phyloP scores from a whole-genome alignment of 1,140 invertebrate species.

The Bemisia tabaci region DNA sequence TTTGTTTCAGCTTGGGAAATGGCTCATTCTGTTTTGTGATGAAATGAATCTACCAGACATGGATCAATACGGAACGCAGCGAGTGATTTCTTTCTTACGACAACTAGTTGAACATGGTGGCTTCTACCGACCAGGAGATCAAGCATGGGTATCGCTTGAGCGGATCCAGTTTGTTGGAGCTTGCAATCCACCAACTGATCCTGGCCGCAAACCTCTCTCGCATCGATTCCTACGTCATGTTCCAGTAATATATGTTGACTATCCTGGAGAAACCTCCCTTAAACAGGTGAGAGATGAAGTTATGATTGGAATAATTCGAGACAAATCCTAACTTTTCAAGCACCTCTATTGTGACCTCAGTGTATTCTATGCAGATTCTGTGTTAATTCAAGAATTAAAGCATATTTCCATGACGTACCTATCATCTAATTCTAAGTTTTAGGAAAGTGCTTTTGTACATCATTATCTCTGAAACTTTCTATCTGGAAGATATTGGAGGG shows the following conservation, averaged over 20 bases:
- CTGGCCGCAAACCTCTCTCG: conserved; percentile 92
- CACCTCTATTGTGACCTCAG: too few relatives aligned
- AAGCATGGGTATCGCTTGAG: conserved; percentile 93
- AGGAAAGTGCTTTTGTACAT: too few relatives aligned
- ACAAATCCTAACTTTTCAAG: too few relatives aligned
- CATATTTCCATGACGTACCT: too few relatives aligned
- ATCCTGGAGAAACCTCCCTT: conserved; percentile 92
- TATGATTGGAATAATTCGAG: too few relatives aligned
- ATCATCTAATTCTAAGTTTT: too few relatives aligned
- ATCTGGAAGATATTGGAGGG: too few relatives aligned
- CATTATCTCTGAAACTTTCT: too few relatives aligned
- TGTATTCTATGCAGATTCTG: too few relatives aligned
- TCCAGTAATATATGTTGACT: conserved; percentile 98
- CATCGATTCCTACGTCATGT: conserved; percentile 89
- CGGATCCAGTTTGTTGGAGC: conserved; percentile 99
- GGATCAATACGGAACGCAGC: conserved; percentile 96
- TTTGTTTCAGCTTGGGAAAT: conserved; percentile 72
- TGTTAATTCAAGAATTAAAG: too few relatives aligned
- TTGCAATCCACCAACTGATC: conserved; percentile 99
- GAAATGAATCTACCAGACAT: conserved; percentile 99
- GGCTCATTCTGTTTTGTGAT: conserved; percentile 99
- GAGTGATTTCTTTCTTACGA: conserved; percentile 95
- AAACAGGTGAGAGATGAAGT: conserved; percentile 58
- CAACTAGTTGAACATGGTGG: conserved; percentile 93
- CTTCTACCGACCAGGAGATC: conserved; percentile 80